Percentiles rank a stretch among this genome's conserved stretches.
Evolutionary conservation across 2,113 vertebrate species (phyloP).

Genomic region (Alces alces): DNA sequence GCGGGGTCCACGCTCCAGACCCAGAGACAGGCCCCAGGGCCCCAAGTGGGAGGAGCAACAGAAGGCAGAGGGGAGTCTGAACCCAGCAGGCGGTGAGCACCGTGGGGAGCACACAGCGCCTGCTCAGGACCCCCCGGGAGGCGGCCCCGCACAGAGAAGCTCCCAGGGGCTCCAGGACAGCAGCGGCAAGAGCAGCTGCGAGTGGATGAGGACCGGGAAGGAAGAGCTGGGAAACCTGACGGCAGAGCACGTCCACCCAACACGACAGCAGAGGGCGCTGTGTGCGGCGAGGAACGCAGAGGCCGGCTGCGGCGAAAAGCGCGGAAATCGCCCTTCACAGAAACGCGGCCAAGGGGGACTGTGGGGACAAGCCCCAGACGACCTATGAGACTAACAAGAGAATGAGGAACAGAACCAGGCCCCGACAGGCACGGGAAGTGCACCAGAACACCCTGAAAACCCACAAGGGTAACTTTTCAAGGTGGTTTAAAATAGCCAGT

Average conservation of each 20-base stretch:
- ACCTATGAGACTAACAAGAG: fast-evolving
- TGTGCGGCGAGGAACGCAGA: fast-evolving
- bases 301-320: no score
- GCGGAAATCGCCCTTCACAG: fast-evolving
- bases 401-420: fast-evolving
- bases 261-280: not conserved
- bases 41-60: not conserved
- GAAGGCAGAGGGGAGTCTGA: no score
- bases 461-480: not conserved
- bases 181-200: not conserved
- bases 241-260: fast-evolving
- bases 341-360: fast-evolving
- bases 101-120: not conserved
- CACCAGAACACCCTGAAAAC: fast-evolving
- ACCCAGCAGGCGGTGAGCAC: not conserved
- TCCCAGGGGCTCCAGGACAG: not conserved
- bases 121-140: not conserved
- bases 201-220: fast-evolving
- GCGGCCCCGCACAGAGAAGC: not conserved
- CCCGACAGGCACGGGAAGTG: fast-evolving
- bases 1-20: not conserved
- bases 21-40: not conserved
- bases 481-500: not conserved
- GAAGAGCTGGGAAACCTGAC: fast-evolving
- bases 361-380: not conserved